Base-by-base conservation (phyloP, 2,888 invertebrate genomes). In the Rhamnusium bicolor region DNA sequence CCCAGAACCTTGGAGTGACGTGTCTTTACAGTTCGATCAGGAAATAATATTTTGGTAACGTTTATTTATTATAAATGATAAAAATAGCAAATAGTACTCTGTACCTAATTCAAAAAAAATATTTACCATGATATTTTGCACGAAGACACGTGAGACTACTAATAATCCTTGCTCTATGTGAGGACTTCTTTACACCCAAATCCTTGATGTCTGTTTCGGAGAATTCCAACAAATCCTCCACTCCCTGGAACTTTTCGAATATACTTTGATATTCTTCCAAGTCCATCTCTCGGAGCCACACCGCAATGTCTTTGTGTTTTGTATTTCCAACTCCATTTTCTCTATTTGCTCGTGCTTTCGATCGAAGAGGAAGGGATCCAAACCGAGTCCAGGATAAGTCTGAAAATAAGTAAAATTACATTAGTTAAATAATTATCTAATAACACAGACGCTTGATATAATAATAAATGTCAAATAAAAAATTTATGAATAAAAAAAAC, bases 151-250 rank as follows among this genome's bases (percentile, higher is more conserved):
- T 89, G 65, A 93, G 87, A 84, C 92, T 93, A 40, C 92, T 91
- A 74, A 92, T 90, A 79, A 93, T 91, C 80, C 91, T 89, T 1
- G 92, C 92, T 29, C 93, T 87, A 86, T 93, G 93, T 14, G 90
- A 90, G 1, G 92, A 89, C 81, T 91, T 91, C 76, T 90, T 90
- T 32, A 93, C 89, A 0, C 93, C 93, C 72, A 92, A 85, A 54
- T 90, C 88, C 81, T 90, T 90, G 61, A 93, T 88, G 77, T 92
- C 92, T 2, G 88, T 87, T 84, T 93, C 92, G 27, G 89, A 89
- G 79, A 90, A 87, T 69, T 89, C 87, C 74, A 92, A 84, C 72
- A 92, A 83, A 72, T 92, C 91, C 87, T 92, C 92, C 18, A 92
- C 91, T 6, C 91, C 91, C 67, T 86, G 84, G 82, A 89, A 92